Evolutionary conservation across 2,888 invertebrate genomes (phyloP), one percentile per base, ranked within the genome.

Genomic region (Agrotis ipsilon): DNA sequence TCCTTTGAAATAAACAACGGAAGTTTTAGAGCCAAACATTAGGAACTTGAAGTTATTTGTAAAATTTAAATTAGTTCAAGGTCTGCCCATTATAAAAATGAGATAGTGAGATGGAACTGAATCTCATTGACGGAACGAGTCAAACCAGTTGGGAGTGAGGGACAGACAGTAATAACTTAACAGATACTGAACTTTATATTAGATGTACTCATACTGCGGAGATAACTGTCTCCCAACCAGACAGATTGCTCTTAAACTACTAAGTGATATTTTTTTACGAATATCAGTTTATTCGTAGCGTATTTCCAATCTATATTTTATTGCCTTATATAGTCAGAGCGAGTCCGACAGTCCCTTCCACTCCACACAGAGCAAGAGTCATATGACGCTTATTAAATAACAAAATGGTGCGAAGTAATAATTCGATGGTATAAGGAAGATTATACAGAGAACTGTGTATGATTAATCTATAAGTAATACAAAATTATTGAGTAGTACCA

Each of bases 41-140:
- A 59, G 54, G 52, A 70, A 24, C 16, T 39, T 57, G 49, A 52
- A 49, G n/a, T 16, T 45, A 70, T 21, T 21, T 62, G 13, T 59
- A 51, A 55, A 32, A 48, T 64, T 54, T 24, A 61, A 83, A 72
- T 72, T 59, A 63, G 80, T 55, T 74, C 78, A 83, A 74, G 80
- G 83, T 48, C 59, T 57, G 11, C 24, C 18, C 51, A 70, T 65
- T 18, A 72, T 13, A 68, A 54, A 65, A 72, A 72, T 46, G 27
- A 54, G 70, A 72, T 72, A 72, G 65, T 72, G 24, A 78, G 72
- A 75, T 73, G 72, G 60, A 71, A 75, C 66, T 46, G 63, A 69
- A 59, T 75, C 52, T 77, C 75, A 75, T 68, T 78, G 68, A 64
- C 27, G 61, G 61, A 80, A 83, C 83, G 32, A 72, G 70, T 72